Conservation (phyloP, 2,113 vertebrate genomes). For the Rhadina sibilatrix region DNA sequence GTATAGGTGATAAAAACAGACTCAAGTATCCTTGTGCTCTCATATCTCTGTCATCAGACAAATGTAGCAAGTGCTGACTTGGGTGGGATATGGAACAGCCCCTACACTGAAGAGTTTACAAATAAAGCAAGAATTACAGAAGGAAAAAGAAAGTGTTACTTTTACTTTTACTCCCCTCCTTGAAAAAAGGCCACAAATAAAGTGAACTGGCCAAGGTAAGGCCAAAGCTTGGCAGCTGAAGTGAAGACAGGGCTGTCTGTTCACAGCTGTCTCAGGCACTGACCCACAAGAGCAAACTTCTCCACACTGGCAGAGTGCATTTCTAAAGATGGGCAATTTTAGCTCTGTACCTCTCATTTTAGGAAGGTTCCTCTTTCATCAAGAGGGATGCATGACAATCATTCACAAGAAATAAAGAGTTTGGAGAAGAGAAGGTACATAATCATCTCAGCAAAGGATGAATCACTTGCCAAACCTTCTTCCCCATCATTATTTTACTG, state of each 20-base stretch:
- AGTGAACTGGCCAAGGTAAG: not conserved
- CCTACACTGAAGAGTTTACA: not conserved
- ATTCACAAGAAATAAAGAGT: not conserved
- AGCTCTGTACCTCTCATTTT: not conserved
- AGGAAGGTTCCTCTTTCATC: not conserved
- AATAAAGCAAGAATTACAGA: not conserved
- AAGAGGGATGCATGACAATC: not conserved
- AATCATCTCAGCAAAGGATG: not conserved
- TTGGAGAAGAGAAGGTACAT: not conserved
- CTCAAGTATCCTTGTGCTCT: not conserved
- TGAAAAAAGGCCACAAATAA: not conserved
- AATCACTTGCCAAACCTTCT: conserved; percentile 9
- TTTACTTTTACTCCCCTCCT: not conserved
- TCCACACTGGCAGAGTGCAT: not conserved
- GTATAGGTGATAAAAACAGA: not conserved
- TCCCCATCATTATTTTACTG: not conserved
- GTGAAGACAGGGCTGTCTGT: not conserved
- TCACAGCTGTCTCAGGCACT: not conserved
- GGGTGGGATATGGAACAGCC: not conserved
- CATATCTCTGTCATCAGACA: not conserved
- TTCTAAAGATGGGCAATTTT: not conserved
- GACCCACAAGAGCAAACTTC: not conserved
- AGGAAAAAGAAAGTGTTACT: not conserved
- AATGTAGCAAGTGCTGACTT: not conserved
- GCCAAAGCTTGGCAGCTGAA: not conserved